Conservation (phyloP, 2,888 invertebrate species). For the Petrolisthes cinctipes region DNA sequence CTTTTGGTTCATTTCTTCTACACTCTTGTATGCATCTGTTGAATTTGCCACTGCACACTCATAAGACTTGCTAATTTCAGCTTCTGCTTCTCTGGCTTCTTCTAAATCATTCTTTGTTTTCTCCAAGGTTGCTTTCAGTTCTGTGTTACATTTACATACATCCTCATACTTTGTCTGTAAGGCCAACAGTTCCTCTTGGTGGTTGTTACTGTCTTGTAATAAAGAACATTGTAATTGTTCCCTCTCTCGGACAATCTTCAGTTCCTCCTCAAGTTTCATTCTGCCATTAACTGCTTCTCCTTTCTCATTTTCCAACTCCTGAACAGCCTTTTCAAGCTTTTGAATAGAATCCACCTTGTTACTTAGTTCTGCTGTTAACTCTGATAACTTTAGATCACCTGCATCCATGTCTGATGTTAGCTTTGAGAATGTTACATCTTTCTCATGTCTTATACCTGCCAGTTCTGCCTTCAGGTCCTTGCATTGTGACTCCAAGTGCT, state of each 20-base stretch:
- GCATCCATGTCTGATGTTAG: too few species aligned
- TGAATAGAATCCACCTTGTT: background rate
- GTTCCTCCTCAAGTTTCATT: slow-evolving; percentile 4
- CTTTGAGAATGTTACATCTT: background rate
- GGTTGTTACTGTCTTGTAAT: slow-evolving; percentile 5
- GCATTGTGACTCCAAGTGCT: too few species aligned
- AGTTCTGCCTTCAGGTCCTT: slow-evolving; percentile 10
- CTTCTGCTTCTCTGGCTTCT: slow-evolving; percentile 22
- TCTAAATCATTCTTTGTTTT: slow-evolving; percentile 11
- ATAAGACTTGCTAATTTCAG: slow-evolving; percentile 15
- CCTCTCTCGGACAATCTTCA: background rate
- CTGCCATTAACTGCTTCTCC: background rate
- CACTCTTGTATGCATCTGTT: background rate
- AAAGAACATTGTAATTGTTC: background rate
- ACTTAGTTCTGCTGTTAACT: background rate
- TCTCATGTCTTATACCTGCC: background rate
- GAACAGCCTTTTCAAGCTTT: slow-evolving; percentile 14
- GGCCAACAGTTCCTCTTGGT: slow-evolving; percentile 20
- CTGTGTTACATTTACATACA: background rate
- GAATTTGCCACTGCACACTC: slow-evolving; percentile 9
- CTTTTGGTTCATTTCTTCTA: slow-evolving; percentile 3
- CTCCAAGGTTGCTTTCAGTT: slow-evolving; percentile 18
- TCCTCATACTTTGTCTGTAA: slow-evolving; percentile 23
- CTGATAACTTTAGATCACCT: too few species aligned
- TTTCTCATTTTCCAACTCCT: slow-evolving; percentile 18